Evolutionary conservation across 2,888 invertebrate species (phyloP).

Genomic region (Tethea ocularis): DNA sequence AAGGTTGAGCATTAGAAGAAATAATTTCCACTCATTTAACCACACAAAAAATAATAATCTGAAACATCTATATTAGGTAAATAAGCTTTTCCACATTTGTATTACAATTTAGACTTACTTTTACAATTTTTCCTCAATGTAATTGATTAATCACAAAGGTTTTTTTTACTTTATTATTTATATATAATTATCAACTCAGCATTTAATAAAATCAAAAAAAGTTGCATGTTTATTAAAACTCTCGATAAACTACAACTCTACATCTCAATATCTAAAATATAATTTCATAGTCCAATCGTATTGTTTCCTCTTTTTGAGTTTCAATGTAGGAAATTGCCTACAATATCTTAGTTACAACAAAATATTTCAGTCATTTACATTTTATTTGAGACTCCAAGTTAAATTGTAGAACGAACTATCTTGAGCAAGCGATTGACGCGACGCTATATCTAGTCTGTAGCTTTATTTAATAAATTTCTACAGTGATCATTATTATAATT

Average conservation of each 20-base stretch:
- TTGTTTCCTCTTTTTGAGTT: conserved; percentile 8
- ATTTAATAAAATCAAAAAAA: background rate
- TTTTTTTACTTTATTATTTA: background rate
- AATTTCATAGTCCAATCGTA: background rate
- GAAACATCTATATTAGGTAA: conserved; percentile 45
- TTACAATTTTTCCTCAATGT: background rate
- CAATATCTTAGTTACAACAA: conserved; percentile 36
- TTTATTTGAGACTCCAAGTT: conserved; percentile 48
- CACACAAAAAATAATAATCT: conserved; percentile 66
- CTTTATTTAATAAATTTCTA: too few relatives aligned
- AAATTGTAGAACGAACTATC: too few relatives aligned
- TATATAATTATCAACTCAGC: background rate
- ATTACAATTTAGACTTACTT: too few relatives aligned
- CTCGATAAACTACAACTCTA: background rate
- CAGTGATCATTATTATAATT: too few relatives aligned
- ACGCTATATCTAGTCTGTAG: too few relatives aligned
- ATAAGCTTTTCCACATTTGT: too few relatives aligned
- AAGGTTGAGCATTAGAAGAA: conserved; percentile 77
- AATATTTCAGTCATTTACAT: conserved; percentile 57
- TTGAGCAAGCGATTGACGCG: too few relatives aligned
- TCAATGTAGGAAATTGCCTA: conserved; percentile 13
- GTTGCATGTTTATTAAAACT: background rate
- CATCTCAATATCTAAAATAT: background rate
- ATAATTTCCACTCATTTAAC: conserved; percentile 66
- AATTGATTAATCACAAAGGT: background rate